Evolutionary conservation across 2,113 vertebrate species (phyloP).

Genomic region (Excalfactoria chinensis): DNA sequence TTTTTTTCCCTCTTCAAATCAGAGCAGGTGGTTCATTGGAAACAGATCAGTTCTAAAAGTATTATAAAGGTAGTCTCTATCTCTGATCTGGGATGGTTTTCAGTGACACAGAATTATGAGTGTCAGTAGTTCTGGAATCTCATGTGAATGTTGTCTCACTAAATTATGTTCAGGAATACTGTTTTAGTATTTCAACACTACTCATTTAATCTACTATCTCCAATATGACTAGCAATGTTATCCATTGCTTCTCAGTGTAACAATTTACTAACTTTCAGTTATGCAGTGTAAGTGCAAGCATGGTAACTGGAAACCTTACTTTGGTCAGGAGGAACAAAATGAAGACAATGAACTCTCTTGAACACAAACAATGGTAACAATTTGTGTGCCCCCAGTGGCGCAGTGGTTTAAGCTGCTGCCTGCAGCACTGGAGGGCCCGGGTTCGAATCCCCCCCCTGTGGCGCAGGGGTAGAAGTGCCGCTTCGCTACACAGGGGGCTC

Average conservation of each 20-base stretch:
- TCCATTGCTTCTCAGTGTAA: neutral
- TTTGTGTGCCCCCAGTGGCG: no score
- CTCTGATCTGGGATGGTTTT: neutral
- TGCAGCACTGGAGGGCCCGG: no score
- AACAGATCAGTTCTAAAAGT: neutral
- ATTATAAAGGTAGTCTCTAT: neutral
- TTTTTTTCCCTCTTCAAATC: neutral
- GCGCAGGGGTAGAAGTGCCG: no score
- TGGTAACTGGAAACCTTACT: neutral
- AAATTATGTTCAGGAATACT: neutral
- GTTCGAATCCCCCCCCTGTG: no score
- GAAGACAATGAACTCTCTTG: rapidly evolving
- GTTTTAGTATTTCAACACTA: no score
- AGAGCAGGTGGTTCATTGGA: neutral
- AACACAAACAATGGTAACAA: neutral
- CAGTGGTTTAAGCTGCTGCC: no score
- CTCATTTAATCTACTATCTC: neutral
- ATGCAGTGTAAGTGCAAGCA: neutral
- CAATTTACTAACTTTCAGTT: neutral
- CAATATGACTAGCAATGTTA: neutral
- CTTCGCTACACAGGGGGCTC: no score
- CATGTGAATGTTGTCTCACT: neutral
- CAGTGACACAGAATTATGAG: neutral
- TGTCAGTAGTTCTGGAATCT: neutral
- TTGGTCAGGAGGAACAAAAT: neutral